Evolutionary conservation across 2,797 vertebrate genomes (phyloP).

Genomic region (Poecile montanus): DNA sequence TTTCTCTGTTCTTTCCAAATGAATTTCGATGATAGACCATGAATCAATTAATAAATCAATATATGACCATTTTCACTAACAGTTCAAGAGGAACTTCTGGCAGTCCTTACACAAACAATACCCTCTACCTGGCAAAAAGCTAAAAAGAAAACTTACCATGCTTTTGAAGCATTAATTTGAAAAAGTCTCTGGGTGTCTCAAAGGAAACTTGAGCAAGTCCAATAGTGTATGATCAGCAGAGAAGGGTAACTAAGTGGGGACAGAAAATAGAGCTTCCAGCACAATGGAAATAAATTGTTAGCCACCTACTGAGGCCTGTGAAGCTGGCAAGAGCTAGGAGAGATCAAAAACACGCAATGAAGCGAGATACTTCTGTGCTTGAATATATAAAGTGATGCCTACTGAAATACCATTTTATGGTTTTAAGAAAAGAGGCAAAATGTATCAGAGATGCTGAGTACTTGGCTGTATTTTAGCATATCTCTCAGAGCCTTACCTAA

Average conservation of each 20-base stretch:
- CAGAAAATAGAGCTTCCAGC: neutral
- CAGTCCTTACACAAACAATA: neutral
- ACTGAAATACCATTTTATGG: neutral
- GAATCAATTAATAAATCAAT: conserved; percentile 45
- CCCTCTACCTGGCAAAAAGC: conserved; percentile 9
- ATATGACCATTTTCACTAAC: neutral
- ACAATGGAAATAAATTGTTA: conserved; percentile 16
- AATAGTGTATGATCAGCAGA: conserved; percentile 26
- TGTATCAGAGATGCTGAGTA: neutral
- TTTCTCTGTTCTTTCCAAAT: conserved; percentile 9
- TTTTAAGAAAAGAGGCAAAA: conserved; percentile 24
- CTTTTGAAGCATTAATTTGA: conserved; percentile 55
- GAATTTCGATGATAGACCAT: conserved; percentile 1
- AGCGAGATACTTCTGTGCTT: neutral
- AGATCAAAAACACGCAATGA: neutral
- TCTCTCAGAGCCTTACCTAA: neutral
- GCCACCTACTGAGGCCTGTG: neutral
- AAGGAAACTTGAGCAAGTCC: conserved; percentile 50
- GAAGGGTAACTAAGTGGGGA: neutral
- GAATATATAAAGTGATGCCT: neutral
- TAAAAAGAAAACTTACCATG: conserved; percentile 24
- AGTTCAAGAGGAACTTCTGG: conserved; percentile 32
- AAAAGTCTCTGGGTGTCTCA: conserved; percentile 30
- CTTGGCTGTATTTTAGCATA: neutral
- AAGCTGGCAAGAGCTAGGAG: neutral